Evolutionary conservation across 2,888 invertebrate species (phyloP), one percentile per base, ranked within the genome.

Genomic region (Microctonus hyperodae): DNA sequence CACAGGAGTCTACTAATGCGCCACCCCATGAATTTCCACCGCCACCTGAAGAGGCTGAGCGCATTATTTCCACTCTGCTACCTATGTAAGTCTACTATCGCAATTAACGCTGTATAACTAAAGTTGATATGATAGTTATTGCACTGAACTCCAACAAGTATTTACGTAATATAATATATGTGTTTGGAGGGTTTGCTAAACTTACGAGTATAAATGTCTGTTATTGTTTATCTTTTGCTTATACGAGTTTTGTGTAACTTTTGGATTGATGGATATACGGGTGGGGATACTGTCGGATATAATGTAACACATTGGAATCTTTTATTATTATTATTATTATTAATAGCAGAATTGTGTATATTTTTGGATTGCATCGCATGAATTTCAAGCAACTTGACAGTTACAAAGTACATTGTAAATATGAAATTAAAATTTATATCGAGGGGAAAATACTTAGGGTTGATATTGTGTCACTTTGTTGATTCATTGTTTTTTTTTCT

Each of bases 31-130:
- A 88, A 76, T 91, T 90, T 72, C 92, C 92, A 69, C 92, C 92
- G 59, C 91, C 92, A 51, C 91, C 92, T 0, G 92, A 92, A 81
- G 92, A 92, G 84, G 92, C 92, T 13, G 88, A 92, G 82, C 87
- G 91, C 70, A 90, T 92, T 76, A 92, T 92, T 74, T 90, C 92
- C 67, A 91, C 91, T 63, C 86, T 92, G 72, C 85, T 92, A 78
- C 92, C 92, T 64, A 91, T 91, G 92, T 92, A 86, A 86, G 85
- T 85, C 31, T 56, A 64, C 59, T 56, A 13, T 53, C 50, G 16
- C 44, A 44, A 16, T 44, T 44, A 44, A 44, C 44, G n/a, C 37
- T 13, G 13, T n/a, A 16, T n/a, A 16, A 16, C n/a, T 44, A 16
- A 16, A 44, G 16, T 16, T 44, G 44, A n/a, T 44, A 16, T 44